A percentile compares a stretch with the other conserved stretches of the same genome.
Conservation (phyloP, 1,140 invertebrate genomes). For the Ganaspis sp. region DNA sequence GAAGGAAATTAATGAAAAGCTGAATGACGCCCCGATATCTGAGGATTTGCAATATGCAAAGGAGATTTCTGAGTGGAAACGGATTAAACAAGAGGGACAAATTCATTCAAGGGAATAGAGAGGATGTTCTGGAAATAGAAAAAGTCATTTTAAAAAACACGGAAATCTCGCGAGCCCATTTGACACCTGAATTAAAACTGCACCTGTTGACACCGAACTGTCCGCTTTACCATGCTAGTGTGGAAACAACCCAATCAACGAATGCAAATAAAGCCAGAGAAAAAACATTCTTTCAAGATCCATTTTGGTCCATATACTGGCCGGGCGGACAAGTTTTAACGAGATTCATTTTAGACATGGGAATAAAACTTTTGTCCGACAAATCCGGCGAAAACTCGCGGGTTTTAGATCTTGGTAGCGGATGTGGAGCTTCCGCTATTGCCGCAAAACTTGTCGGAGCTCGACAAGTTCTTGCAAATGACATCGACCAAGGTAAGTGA, state of each 20-base stretch:
- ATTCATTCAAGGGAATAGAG: background rate
- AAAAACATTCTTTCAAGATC: constrained; percentile 62
- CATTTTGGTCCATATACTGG: constrained; percentile 81
- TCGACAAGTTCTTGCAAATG: constrained; percentile 73
- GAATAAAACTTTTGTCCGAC: constrained; percentile 32
- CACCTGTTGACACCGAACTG: constrained; percentile 77
- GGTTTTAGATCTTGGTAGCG: constrained; percentile 72
- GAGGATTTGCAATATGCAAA: background rate
- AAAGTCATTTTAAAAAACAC: constrained; percentile 53
- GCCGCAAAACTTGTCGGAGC: constrained; percentile 67
- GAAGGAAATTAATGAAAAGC: background rate
- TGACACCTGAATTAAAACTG: constrained; percentile 78
- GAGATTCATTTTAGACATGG: constrained; percentile 69
- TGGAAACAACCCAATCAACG: constrained; percentile 43
- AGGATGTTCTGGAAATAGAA: constrained; percentile 27
- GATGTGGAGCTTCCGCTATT: constrained; percentile 72
- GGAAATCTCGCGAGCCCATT: constrained; percentile 65
- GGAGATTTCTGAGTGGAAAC: background rate
- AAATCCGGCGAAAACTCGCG: background rate
- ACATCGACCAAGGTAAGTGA: constrained; percentile 72
- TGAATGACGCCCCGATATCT: background rate
- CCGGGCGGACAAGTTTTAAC: constrained; percentile 78
- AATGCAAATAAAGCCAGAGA: background rate
- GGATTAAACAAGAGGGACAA: background rate
- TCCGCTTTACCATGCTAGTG: constrained; percentile 72